Conservation (phyloP, 2,888 invertebrate species). For the Lithosia quadra region DNA sequence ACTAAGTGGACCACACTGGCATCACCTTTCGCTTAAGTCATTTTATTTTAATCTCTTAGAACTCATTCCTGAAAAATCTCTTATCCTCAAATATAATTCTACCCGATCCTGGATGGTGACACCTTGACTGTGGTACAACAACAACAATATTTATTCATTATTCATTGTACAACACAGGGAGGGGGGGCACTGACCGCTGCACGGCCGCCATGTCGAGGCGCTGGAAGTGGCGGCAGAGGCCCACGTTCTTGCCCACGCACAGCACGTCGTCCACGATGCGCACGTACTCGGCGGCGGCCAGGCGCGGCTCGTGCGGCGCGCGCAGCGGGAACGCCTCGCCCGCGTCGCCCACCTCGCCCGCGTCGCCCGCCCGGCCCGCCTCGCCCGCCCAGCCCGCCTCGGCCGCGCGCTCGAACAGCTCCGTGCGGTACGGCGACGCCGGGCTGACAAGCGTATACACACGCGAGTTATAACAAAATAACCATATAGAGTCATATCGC, state of each 20-base stretch:
- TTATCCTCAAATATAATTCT: too few species aligned
- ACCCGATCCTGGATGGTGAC: too few species aligned
- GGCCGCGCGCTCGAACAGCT: slow-evolving; percentile 61
- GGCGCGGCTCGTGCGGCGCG: slow-evolving; percentile 35
- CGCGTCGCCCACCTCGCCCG: slow-evolving; percentile 32
- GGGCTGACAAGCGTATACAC: slow-evolving; percentile 70
- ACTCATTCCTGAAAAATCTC: too few species aligned
- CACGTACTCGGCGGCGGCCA: slow-evolving; percentile 70
- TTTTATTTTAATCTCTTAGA: too few species aligned
- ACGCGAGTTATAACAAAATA: too few species aligned
- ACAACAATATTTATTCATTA: too few species aligned
- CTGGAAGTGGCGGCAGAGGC: slow-evolving; percentile 96
- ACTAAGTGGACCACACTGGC: too few species aligned
- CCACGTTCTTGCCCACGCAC: slow-evolving; percentile 97
- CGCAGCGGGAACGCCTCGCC: slow-evolving; percentile 38
- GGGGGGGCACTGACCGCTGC: slow-evolving; percentile 88
- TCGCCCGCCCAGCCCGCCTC: slow-evolving; percentile 35
- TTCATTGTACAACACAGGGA: too few species aligned
- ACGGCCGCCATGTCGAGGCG: slow-evolving; percentile 92
- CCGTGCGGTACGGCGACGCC: slow-evolving; percentile 88
- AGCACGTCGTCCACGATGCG: slow-evolving; percentile 94
- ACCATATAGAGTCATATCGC: too few species aligned
- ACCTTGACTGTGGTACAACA: too few species aligned
- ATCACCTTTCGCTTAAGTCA: too few species aligned
- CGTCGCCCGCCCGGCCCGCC: slow-evolving; percentile 47